These are phyloP conservation scores for Andrena bicolor DNA, from an alignment of 2,888 invertebrate genomes.

Conservation along the genomic window DNA sequence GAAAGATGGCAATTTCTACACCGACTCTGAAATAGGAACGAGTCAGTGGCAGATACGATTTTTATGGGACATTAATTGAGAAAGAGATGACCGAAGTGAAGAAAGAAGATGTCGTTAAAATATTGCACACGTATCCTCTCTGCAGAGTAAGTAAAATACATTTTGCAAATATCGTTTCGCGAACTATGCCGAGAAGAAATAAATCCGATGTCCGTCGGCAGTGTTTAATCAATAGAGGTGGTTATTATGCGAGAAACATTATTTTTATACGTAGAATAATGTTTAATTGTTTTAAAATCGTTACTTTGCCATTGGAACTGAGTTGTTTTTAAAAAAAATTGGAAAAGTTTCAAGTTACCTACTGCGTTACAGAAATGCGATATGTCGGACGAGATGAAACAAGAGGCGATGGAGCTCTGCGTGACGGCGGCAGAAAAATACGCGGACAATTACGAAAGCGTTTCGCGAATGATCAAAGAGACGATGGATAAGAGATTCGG, in stretches of 20 bases:
- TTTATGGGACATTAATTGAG: slow-evolving; percentile 37
- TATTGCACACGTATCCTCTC: slow-evolving; percentile 87
- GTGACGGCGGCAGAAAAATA: slow-evolving; percentile 89
- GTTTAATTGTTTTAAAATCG: slow-evolving; percentile 1
- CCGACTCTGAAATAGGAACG: slow-evolving; percentile 6
- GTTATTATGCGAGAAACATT: neutral
- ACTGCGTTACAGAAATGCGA: slow-evolving; percentile 81
- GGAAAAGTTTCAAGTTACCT: neutral
- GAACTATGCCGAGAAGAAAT: slow-evolving; percentile 2
- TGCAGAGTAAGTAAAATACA: slow-evolving; percentile 86
- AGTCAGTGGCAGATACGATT: slow-evolving; percentile 26
- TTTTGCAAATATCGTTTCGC: neutral
- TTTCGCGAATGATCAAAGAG: slow-evolving; percentile 89
- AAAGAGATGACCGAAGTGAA: slow-evolving; percentile 82
- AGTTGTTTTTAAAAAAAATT: no score
- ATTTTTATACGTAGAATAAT: neutral
- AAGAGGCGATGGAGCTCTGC: slow-evolving; percentile 88
- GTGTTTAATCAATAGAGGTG: slow-evolving; percentile 50
- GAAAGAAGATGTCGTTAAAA: slow-evolving; percentile 85
- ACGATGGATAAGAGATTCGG: slow-evolving; percentile 90
- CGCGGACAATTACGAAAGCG: slow-evolving; percentile 88
- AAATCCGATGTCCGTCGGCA: neutral
- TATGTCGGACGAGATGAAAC: slow-evolving; percentile 89
- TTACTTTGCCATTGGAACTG: neutral
- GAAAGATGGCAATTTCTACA: slow-evolving; percentile 56